These are phyloP conservation scores for Mobula hypostoma DNA, from an alignment of 2,113 vertebrate species.

Conservation along the genomic window DNA sequence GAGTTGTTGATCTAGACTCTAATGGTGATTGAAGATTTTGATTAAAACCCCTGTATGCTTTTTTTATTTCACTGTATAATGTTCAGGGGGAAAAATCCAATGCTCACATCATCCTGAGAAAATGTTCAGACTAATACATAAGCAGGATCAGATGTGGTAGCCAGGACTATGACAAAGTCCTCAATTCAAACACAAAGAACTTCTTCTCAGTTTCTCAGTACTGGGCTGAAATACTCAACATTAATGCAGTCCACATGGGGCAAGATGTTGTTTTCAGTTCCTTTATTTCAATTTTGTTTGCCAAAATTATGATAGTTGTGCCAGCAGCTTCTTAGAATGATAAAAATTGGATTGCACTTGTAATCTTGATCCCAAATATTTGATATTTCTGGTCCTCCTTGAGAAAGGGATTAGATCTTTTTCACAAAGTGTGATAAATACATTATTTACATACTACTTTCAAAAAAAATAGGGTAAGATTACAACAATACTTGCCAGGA, in stretches of 20 bases:
- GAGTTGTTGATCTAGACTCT: not conserved
- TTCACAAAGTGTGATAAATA: not conserved
- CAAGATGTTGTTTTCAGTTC: constrained; percentile 5
- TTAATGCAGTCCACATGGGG: not conserved
- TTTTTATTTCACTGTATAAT: not conserved
- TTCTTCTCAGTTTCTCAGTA: constrained; percentile 16
- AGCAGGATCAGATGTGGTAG: not conserved
- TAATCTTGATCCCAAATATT: constrained; percentile 1
- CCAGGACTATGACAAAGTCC: not conserved
- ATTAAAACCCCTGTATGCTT: not conserved
- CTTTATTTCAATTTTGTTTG: not conserved
- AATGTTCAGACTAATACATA: not conserved
- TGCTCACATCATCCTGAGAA: not conserved
- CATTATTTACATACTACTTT: not conserved
- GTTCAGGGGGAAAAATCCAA: not conserved
- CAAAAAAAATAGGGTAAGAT: not conserved
- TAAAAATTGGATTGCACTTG: not conserved
- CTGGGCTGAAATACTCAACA: not conserved
- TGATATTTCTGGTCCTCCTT: not conserved
- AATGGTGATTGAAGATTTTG: not conserved
- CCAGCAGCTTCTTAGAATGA: not conserved
- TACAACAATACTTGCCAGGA: no score
- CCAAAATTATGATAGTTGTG: not conserved
- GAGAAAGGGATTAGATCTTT: not conserved
- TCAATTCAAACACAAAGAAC: not conserved